Conservation (phyloP, 2,113 vertebrate species). For the Psilopsiagon aymara region DNA sequence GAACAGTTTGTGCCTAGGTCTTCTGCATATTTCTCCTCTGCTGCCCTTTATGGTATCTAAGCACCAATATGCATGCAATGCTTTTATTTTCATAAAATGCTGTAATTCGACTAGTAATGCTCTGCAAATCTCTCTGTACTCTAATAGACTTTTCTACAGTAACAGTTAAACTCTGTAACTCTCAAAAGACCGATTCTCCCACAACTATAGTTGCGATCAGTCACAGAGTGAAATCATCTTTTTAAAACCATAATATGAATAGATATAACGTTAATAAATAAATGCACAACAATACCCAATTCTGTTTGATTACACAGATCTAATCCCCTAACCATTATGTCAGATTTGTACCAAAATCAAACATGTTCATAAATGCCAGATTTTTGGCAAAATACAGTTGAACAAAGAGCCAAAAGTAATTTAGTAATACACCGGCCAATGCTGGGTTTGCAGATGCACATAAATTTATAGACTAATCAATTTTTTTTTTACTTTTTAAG, state of each 20-base stretch:
- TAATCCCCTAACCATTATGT: neutral
- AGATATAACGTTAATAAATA: neutral
- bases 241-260: neutral
- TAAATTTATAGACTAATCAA: neutral
- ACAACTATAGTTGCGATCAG: slow-evolving; percentile 22
- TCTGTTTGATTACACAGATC: neutral
- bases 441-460: neutral
- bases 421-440: neutral
- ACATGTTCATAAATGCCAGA: neutral
- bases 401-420: neutral
- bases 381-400: neutral
- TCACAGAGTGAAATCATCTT: neutral
- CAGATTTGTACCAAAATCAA: neutral
- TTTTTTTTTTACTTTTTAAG: neutral
- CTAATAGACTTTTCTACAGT: neutral
- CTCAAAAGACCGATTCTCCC: neutral
- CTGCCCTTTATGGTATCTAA: slow-evolving; percentile 53
- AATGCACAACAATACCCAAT: neutral
- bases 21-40: slow-evolving; percentile 54
- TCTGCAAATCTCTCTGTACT: neutral
- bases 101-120: slow-evolving; percentile 7
- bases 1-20: slow-evolving; percentile 42
- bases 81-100: slow-evolving; percentile 68
- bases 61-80: slow-evolving; percentile 74
- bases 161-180: neutral